Evolutionary conservation across 2,888 invertebrate species (phyloP).

Genomic region (Ophraella communa): DNA sequence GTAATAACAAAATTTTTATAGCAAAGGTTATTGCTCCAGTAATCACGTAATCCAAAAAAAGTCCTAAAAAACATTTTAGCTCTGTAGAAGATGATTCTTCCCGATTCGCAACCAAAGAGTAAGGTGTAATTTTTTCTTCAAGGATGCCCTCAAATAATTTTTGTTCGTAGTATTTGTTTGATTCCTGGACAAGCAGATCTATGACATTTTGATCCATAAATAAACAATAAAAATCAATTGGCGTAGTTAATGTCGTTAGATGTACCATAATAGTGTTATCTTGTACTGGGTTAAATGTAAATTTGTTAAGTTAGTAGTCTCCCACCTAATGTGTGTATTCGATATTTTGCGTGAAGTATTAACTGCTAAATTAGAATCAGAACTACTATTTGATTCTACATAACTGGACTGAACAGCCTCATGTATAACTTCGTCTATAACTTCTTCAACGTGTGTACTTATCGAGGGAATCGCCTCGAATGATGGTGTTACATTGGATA

Average conservation of each 20-base stretch:
- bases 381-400: too few species aligned
- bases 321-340: too few species aligned
- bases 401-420: too few species aligned
- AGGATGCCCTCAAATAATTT: constrained; percentile 1
- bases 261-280: not conserved
- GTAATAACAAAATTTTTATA: not conserved
- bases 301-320: too few species aligned
- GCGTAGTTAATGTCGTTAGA: not conserved
- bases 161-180: not conserved
- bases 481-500: too few species aligned
- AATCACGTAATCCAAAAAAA: not conserved
- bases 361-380: too few species aligned
- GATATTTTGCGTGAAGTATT: too few species aligned
- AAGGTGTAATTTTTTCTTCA: constrained; percentile 1
- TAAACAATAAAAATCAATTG: constrained; percentile 3
- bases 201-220: not conserved
- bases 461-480: too few species aligned
- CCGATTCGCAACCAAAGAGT: not conserved
- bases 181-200: constrained; percentile 5
- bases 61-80: constrained; percentile 7
- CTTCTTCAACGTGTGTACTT: too few species aligned
- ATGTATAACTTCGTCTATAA: too few species aligned
- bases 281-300: not conserved
- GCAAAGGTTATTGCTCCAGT: too few species aligned
- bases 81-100: constrained; percentile 3